phyloP scores from a whole-genome alignment of 2,113 vertebrate genomes.

The Phodopus roborovskii region DNA sequence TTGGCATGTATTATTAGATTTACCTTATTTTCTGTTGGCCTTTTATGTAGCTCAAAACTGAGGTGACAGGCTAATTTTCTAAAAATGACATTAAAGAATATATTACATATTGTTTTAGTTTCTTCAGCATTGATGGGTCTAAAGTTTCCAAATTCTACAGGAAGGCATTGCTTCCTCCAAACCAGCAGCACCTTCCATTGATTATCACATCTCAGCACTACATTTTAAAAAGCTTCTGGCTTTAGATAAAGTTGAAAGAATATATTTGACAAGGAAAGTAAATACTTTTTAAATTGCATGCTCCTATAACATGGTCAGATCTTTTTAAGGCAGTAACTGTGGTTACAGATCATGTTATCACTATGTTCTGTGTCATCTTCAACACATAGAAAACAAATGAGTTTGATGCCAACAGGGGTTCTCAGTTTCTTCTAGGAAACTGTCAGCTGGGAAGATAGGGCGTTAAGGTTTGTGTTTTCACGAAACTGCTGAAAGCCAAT shows the following conservation, averaged over 20 bases:
- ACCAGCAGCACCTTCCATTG: background rate
- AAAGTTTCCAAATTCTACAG: background rate
- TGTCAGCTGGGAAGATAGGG: background rate
- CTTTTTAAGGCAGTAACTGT: background rate
- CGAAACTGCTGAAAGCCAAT: background rate
- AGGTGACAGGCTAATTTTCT: background rate
- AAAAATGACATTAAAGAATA: background rate
- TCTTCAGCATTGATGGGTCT: background rate
- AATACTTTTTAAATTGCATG: background rate
- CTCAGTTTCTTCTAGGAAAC: background rate
- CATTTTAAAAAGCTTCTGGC: background rate
- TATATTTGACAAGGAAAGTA: background rate
- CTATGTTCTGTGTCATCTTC: background rate
- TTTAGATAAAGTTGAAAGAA: slow-evolving; percentile 12
- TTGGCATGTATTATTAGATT: background rate
- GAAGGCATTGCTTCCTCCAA: background rate
- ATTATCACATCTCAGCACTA: background rate
- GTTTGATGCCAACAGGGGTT: background rate
- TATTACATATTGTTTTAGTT: background rate
- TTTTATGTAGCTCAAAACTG: background rate
- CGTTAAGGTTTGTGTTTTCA: background rate
- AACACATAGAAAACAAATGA: background rate
- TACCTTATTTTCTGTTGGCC: background rate
- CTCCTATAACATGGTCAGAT: background rate
- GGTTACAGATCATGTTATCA: background rate